Percentiles rank a stretch among this genome's conserved stretches.
Conservation (phyloP, 2,888 invertebrate species). For the Conus canariensis region DNA sequence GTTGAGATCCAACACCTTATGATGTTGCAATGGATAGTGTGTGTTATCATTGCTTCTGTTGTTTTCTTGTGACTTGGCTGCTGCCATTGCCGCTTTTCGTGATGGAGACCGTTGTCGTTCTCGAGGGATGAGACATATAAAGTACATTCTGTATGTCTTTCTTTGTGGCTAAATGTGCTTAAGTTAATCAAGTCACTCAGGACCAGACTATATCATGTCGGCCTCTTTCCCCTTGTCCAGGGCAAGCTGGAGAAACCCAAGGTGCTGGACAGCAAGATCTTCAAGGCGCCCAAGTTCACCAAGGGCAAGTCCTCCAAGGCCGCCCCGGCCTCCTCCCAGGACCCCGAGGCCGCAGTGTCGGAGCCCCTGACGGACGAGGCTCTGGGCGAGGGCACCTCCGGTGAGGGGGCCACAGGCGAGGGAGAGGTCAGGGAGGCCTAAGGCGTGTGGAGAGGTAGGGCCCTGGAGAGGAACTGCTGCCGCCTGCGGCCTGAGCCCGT, state of each 20-base stretch:
- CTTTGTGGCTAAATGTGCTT: too few species aligned
- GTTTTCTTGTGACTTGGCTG: too few species aligned
- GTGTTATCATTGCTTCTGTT: too few species aligned
- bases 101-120: too few species aligned
- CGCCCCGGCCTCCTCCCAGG: conserved; percentile 33
- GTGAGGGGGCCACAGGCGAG: conserved; percentile 47
- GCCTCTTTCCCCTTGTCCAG: conserved; percentile 5
- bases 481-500: too few species aligned
- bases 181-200: too few species aligned
- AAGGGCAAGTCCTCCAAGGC: conserved; percentile 48
- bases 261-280: conserved; percentile 53
- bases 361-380: conserved; percentile 39
- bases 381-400: conserved; percentile 43
- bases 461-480: neutral
- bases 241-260: conserved; percentile 52
- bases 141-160: too few species aligned
- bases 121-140: too few species aligned
- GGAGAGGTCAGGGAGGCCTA: conserved; percentile 35
- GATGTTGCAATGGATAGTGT: too few species aligned
- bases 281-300: conserved; percentile 46
- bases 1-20: too few species aligned
- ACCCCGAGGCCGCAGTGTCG: conserved; percentile 37
- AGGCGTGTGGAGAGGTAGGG: neutral
- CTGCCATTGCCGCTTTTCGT: too few species aligned
- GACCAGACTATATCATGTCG: too few species aligned